Evolutionary conservation across 1,140 invertebrate species (phyloP), one percentile per base, ranked within the genome.

Genomic region (Drosophila persimilis): DNA sequence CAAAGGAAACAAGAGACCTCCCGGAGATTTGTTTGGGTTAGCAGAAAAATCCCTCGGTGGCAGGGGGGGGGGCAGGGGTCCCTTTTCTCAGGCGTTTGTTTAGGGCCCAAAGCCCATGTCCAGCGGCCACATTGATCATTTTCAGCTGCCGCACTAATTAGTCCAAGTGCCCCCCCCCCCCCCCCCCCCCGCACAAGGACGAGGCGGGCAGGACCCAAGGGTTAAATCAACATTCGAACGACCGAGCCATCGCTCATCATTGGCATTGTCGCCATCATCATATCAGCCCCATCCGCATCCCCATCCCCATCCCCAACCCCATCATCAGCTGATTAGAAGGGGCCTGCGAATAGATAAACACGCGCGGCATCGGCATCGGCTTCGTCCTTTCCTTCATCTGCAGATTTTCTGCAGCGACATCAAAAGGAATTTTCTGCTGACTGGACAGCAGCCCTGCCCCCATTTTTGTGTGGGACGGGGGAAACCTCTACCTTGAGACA

Each of bases 1-100:
- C 15, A 2, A n/a, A 43, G 41, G 44, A 15, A 54, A 26, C 17
- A 17, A 17, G 0, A 45, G 64, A 39, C 35, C 35, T 11, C 11
- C 84, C 85, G 77, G 73, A 73, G 80, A 85, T 85, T 77, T 85
- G 81, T 85, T 85, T 85, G 81, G 81, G 80, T 77, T 86, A 39
- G 43, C 56, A 62, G 15, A 50, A 48, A 46, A 6, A 11, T n/a
- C n/a, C n/a, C n/a, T n/a, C n/a, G n/a, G n/a, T n/a, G n/a, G n/a
- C n/a, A n/a, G n/a, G n/a, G n/a, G n/a, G n/a, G n/a, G n/a, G n/a
- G n/a, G n/a, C n/a, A n/a, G n/a, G n/a, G n/a, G n/a, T n/a, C n/a
- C n/a, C n/a, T n/a, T n/a, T n/a, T 44, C 41, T 45, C 29, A 57
- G 9, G 47, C 17, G 73, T 72, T 72, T 75, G 73, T 46, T 73